phyloP scores from a whole-genome alignment of 2,113 vertebrate species.

The Corythoichthys intestinalis region DNA sequence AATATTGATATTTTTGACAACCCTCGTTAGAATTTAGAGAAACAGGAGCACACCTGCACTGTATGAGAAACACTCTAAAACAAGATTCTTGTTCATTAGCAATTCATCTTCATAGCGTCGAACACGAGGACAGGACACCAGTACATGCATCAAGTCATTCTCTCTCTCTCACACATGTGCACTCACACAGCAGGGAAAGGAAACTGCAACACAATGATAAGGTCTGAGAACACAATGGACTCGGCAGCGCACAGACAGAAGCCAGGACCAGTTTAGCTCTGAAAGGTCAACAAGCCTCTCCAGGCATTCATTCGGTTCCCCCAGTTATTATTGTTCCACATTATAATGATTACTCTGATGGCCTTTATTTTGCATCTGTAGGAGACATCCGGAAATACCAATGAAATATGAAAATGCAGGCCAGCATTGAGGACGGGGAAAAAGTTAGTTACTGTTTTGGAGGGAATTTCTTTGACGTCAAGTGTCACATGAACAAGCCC shows the following conservation, averaged over 20 bases:
- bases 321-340: conserved; percentile 69
- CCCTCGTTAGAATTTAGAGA: neutral
- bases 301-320: conserved; percentile 63
- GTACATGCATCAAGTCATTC: conserved; percentile 25
- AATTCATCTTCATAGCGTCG: neutral
- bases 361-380: conserved; percentile 72
- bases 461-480: conserved; percentile 59
- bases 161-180: conserved; percentile 27
- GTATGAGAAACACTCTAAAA: neutral
- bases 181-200: conserved; percentile 60
- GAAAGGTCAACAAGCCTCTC: conserved; percentile 75
- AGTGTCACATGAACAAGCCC: conserved; percentile 46
- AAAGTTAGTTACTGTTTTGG: conserved; percentile 33
- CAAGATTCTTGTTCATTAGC: neutral
- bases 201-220: conserved; percentile 80
- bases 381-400: conserved; percentile 74
- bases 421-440: conserved; percentile 33
- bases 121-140: conserved; percentile 30
- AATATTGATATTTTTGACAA: neutral
- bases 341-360: conserved; percentile 68
- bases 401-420: conserved; percentile 65
- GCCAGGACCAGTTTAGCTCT: conserved; percentile 75
- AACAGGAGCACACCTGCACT: neutral
- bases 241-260: conserved; percentile 69
- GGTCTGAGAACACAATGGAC: conserved; percentile 74